phyloP scores from a whole-genome alignment of 1,140 invertebrate species.

The Hyphantria cunea region DNA sequence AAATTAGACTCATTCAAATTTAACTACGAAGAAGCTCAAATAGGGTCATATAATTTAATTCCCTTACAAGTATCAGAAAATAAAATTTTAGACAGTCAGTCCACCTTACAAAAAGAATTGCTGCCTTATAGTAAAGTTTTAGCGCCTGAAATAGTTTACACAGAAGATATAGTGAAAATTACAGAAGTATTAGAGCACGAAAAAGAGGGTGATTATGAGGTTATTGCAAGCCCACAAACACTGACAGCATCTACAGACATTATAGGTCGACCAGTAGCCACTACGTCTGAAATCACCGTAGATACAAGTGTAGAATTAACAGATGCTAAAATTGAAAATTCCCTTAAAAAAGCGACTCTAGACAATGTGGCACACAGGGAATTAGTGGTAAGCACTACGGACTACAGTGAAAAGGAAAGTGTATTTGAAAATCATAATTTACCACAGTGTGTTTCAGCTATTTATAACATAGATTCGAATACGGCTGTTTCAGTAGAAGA shows the following conservation, averaged over 20 bases:
- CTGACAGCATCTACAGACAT: slow-evolving; percentile 47
- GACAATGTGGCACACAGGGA: slow-evolving; percentile 58
- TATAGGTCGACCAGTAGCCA: slow-evolving; percentile 52
- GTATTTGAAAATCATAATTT: slow-evolving; percentile 32
- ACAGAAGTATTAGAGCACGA: slow-evolving; percentile 59
- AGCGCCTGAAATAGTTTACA: slow-evolving; percentile 44
- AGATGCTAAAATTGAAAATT: slow-evolving; percentile 24
- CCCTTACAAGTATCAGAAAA: slow-evolving; percentile 59
- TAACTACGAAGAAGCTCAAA: slow-evolving; percentile 48
- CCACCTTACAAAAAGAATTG: slow-evolving; percentile 35
- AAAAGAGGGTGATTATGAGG: slow-evolving; percentile 58
- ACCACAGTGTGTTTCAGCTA: slow-evolving; percentile 39
- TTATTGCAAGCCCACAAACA: slow-evolving; percentile 27
- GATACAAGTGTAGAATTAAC: slow-evolving; percentile 49
- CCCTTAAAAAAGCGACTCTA: slow-evolving; percentile 47
- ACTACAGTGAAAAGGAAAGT: slow-evolving; percentile 64
- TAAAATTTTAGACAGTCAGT: slow-evolving; percentile 58
- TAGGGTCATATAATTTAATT: slow-evolving; percentile 44
- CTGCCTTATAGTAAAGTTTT: slow-evolving; percentile 49
- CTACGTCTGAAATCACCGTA: slow-evolving; percentile 50
- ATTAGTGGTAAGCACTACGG: slow-evolving; percentile 52
- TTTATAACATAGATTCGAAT: slow-evolving; percentile 46
- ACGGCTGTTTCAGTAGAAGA: slow-evolving; percentile 58
- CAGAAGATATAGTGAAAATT: slow-evolving; percentile 49
- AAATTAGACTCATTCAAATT: slow-evolving; percentile 34